Base-by-base conservation (phyloP, 2,113 vertebrate genomes). In the Austrofundulus limnaeus region DNA sequence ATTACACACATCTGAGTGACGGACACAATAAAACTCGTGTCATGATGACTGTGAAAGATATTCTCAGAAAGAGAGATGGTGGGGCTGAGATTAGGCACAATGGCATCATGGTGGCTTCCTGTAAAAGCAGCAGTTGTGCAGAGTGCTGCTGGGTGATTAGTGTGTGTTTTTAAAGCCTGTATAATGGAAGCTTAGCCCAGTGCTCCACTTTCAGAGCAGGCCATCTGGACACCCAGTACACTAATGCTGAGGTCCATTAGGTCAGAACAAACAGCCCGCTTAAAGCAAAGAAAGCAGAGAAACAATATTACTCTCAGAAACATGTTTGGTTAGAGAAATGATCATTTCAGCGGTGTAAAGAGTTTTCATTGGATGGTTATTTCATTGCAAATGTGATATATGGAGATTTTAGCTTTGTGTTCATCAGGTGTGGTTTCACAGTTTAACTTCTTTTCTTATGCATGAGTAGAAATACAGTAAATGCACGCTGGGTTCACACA, bases 171-270 rank as follows among this genome's bases (percentile, higher is more conserved):
- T 82, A 88, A 91, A 91, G 86, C 87, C 80, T 20, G 48, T 90
- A 62, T 89, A 88, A 85, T 89, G 84, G 89, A 87, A 66, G 88
- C 87, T 92, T 92, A 91, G 83, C 87, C 90, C 82, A 89, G 66
- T 92, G 88, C 84, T 91, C 87, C 77, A 92, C 80, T 90, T 92
- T 88, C 78, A 66, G 77, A 70, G 66, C 72, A 74, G 54, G 53
- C 90, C 90, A 91, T 92, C 90, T 92, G 91, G 85, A 81, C 75
- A 17, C 56, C 31, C 60, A n/a, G 81, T 64, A 13, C 63, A 19
- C 20, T 61, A 54, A 73, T 51, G 41, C 72, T 23, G 50, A 54
- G 23, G 55, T 23, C 69, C 14, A 2, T 19, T 28, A 53, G 65
- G 59, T 62, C 55, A 50, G 4, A 49, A 23, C 49, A 57, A 52